Conservation (phyloP, 2,888 invertebrate species). For the Melieria picta region DNA sequence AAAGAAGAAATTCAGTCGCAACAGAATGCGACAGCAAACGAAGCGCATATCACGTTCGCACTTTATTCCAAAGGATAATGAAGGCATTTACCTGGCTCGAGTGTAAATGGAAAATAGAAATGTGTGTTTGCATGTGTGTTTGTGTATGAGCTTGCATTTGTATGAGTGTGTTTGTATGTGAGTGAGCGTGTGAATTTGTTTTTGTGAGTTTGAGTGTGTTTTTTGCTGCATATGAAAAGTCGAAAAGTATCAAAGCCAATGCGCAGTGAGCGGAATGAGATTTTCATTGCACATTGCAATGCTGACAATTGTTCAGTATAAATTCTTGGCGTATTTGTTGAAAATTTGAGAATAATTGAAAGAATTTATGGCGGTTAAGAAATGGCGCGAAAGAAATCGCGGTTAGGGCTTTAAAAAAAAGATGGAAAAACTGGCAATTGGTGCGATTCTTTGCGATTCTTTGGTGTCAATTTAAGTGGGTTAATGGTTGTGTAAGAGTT, state of each 20-base stretch:
- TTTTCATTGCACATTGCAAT: neutral
- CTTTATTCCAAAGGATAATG: constrained; percentile 22
- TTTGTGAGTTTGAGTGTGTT: no score
- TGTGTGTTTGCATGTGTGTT: neutral
- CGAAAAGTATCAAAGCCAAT: no score
- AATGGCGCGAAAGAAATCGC: neutral
- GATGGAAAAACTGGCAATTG: no score
- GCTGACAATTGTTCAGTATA: constrained; percentile 14
- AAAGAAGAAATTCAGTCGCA: constrained; percentile 15
- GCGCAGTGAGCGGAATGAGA: no score
- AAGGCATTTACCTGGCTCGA: constrained; percentile 14
- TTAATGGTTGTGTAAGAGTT: no score
- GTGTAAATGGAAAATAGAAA: neutral
- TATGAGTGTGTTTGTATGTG: no score
- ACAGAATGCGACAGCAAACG: neutral
- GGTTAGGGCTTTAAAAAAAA: no score
- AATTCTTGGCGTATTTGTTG: constrained; percentile 23
- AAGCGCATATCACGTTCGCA: constrained; percentile 29
- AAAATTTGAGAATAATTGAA: constrained; percentile 29
- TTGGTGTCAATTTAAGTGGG: no score
- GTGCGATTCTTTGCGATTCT: no score
- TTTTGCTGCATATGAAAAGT: no score
- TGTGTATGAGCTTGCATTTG: no score
- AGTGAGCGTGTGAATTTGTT: no score
- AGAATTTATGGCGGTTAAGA: constrained; percentile 7